Base-by-base conservation (phyloP, 1,140 invertebrate genomes). In the Drosophila sulfurigaster region DNA sequence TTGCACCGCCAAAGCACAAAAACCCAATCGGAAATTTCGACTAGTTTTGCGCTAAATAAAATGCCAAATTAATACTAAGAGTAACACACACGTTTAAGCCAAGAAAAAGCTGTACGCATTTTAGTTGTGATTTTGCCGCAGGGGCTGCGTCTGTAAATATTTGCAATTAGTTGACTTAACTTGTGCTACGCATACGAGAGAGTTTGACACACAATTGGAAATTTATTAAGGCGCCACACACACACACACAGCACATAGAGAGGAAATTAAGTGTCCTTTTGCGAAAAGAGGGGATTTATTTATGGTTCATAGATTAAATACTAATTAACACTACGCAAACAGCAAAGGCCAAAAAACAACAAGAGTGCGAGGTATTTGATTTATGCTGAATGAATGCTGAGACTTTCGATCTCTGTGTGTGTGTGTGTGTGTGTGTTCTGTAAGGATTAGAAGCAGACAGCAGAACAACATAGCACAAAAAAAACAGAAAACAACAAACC, bases 231-330 rank as follows among this genome's bases (percentile, higher is more conserved):
- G 54, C 67, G 41, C 81, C 32, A 28, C 63, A 63, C 72, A 78
- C 77, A 80, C 60, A 77, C 77, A 67, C 67, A 71, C 64, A 8
- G 35, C 35, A 10, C 32, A 38, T 25, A 25, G 20, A 25, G 20
- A 38, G 79, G 65, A 88, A 86, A 88, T 88, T 85, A 78, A 89
- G 85, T 88, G 85, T 89, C 78, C 70, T 82, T 78, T 82, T 87
- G 66, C 73, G 32, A 59, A 25, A 78, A 54, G 41, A 75, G 82
- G 74, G 81, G 86, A 89, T 89, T 89, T 89, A 89, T 89, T 89
- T 89, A 89, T 90, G 85, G 86, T 81, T 89, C 85, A 89, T 85
- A 89, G 85, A 89, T 89, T 89, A 89, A 89, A 89, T 89, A 89
- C 85, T 89, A 89, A 89, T 89, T 89, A 89, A 89, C 85, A 89